These are phyloP conservation scores for Macaria notata DNA, from an alignment of 2,888 invertebrate species.

Conservation along the genomic window DNA sequence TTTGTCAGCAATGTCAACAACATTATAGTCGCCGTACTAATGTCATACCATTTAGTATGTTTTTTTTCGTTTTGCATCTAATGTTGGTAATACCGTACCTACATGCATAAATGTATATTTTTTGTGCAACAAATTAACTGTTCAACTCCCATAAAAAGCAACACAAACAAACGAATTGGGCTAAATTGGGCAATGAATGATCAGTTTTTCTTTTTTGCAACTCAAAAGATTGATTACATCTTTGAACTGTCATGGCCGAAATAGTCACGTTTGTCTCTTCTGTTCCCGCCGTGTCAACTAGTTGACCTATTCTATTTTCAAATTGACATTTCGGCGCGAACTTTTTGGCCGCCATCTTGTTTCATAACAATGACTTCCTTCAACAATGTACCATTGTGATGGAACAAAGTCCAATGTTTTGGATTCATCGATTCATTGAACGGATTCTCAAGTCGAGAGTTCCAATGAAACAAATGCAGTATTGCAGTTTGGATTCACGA, in stretches of 20 bases:
- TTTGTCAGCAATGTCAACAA: too few relatives aligned
- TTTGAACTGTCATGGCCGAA: constrained; percentile 16
- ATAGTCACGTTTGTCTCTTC: constrained; percentile 14
- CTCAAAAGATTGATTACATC: constrained; percentile 9
- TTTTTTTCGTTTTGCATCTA: too few relatives aligned
- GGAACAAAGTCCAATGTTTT: constrained; percentile 12
- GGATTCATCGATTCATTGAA: constrained; percentile 10
- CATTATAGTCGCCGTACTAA: too few relatives aligned
- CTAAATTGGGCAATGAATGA: too few relatives aligned
- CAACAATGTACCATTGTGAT: constrained; percentile 20
- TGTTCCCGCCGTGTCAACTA: constrained; percentile 18
- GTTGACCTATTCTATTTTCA: constrained; percentile 27
- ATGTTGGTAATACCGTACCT: too few relatives aligned
- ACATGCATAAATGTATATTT: too few relatives aligned
- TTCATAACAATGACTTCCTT: constrained; percentile 19
- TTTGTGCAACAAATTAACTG: too few relatives aligned
- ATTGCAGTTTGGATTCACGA: constrained; percentile 5
- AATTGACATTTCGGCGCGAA: constrained; percentile 21
- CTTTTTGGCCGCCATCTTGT: constrained; percentile 22
- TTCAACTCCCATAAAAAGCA: too few relatives aligned
- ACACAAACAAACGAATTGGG: too few relatives aligned
- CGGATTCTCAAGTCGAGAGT: constrained; percentile 12
- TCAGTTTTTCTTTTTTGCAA: background rate
- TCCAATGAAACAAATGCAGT: constrained; percentile 8
- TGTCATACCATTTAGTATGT: too few relatives aligned